Evolutionary conservation across 1,140 invertebrate genomes (phyloP), one percentile per base, ranked within the genome.

Genomic region (Anadara kagoshimensis): DNA sequence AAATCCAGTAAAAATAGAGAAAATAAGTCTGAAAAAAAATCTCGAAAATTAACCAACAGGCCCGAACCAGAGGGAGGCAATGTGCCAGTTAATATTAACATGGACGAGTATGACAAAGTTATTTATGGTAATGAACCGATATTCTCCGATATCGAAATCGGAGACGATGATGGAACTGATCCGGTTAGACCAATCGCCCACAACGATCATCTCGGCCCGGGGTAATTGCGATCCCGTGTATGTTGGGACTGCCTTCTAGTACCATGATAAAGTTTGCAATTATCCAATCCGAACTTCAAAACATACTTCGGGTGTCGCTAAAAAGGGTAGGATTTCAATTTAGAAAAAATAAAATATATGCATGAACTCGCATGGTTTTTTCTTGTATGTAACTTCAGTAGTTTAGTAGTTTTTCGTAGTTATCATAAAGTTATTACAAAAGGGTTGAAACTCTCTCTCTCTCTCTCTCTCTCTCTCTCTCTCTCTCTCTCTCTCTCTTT

Each of bases 211-310:
- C 56, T 12, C 57, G 75, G 20, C 63, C 73, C 10, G 69, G 73
- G 53, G 81, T 77, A 36, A 78, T 79, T 54, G 76, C 81, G 70
- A 83, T 87, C 59, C 80, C 84, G 0, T 83, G 81, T 67, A 53
- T 81, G 3, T 67, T 86, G 14, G 83, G 85, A 45, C 74, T 98
- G 88, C 97, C 95, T 86, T 98, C 97, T 57, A 97, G 98, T 87
- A 98, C 97, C 2, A 94, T 98, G 93, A 98, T 99, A 94, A 98
- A 97, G 90, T 98, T 98, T 90, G 96, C 94, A 86, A 94, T 99
- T 59, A 98, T 99, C 85, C 93, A 94, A 87, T 98, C 98, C 90
- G 97, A 98, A 91, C 92, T 99, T 83, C 96, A 98, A 91, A 98
- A 98, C 92, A 97, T 98, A 84, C 95, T 97, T 92, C 95, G 96